Percentiles rank a stretch among this genome's conserved stretches.
phyloP scores from a whole-genome alignment of 1,140 invertebrate genomes.

The Neodiprion virginianus region DNA sequence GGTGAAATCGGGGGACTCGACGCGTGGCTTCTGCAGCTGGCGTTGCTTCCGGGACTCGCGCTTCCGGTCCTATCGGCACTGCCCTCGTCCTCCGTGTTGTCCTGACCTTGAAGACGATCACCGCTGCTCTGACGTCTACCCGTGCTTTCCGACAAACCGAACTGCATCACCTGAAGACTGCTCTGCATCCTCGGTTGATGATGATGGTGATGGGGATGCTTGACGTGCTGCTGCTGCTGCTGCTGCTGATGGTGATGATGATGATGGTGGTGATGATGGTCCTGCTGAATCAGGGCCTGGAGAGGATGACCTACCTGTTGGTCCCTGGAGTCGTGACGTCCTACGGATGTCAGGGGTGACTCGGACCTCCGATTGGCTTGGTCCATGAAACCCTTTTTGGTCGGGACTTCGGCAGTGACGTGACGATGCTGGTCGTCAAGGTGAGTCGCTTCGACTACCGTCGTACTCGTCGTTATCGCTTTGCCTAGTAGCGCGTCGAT shows the following conservation, averaged over 20 bases:
- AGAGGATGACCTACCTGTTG: slow-evolving; percentile 6
- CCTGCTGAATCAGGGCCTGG: too few relatives aligned
- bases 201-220: not conserved
- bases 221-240: slow-evolving; percentile 27
- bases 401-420: not conserved
- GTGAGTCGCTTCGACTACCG: not conserved
- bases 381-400: not conserved
- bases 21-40: slow-evolving; percentile 44
- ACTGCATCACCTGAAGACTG: not conserved
- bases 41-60: slow-evolving; percentile 55
- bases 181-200: not conserved
- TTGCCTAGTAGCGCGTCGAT: slow-evolving; percentile 70
- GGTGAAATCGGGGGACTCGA: slow-evolving; percentile 57
- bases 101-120: slow-evolving; percentile 19
- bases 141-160: slow-evolving; percentile 8
- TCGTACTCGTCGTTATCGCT: slow-evolving; percentile 16
- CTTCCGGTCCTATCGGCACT: slow-evolving; percentile 37
- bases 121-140: not conserved
- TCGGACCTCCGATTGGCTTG: not conserved
- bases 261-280: slow-evolving; percentile 18
- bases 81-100: slow-evolving; percentile 28
- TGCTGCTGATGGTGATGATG: slow-evolving; percentile 7
- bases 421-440: not conserved
- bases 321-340: slow-evolving; percentile 13
- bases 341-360: not conserved